Base-by-base conservation (phyloP, 2,888 invertebrate genomes). In the Drosophila testacea region DNA sequence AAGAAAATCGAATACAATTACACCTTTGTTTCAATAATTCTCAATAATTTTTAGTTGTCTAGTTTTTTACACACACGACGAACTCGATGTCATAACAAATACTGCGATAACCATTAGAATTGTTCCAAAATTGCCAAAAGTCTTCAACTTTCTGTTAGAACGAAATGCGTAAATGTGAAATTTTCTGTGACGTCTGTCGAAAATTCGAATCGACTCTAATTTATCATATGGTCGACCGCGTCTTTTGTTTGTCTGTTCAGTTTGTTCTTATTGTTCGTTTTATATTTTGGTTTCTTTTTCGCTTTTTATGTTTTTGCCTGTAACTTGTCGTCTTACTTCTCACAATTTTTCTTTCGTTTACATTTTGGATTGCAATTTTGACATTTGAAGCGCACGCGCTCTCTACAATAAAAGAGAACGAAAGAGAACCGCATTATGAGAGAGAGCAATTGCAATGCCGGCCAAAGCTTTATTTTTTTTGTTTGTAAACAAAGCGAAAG, bases 331-430 rank as follows among this genome's bases (percentile, higher is more conserved):
- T 46, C 42, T 61, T 61, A 70, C 54, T 64, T 69, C 75, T 66
- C 63, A 69, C 67, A 71, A 75, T 66, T 83, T 78, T 71, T 72
- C 79, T 51, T 70, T 88, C 79, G 87, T 73, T 84, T 77, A 80
- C 79, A 83, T 74, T 88, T 67, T 77, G 52, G 69, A 73, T 61
- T 86, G 81, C 84, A 83, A 73, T 83, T 84, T 83, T 84, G 84
- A 84, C 84, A 63, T 71, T 86, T 88, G 70, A 44, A 54, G 89
- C 89, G 84, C 89, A 79, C 50, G 87, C 84, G 84, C 84, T 65
- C 48, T 48, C n/a, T 1, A 1, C 7, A 4, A 2, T 28, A 11
- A 36, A 63, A 38, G 50, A 41, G 54, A 48, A 34, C 22, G 22
- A 9, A 11, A 30, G 62, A 47, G 54, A 44, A 16, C 3, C 4